Base-by-base conservation (phyloP, 1,140 invertebrate species). In the Zaprionus nigranus region DNA sequence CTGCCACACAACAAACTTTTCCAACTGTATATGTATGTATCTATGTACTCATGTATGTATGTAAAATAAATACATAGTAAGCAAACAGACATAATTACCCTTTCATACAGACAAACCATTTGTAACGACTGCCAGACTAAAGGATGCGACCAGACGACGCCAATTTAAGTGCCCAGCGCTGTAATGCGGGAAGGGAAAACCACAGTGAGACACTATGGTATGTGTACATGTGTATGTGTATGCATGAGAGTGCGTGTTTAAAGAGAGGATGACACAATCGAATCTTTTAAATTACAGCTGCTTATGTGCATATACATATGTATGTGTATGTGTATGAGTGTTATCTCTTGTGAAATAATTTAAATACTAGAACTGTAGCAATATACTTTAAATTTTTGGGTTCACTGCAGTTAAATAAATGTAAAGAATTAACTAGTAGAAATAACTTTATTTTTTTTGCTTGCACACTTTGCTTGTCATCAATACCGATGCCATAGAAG, bases 121-220 rank as follows among this genome's bases (percentile, higher is more conserved):
- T 61, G 11, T 61, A 15, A 13, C 26, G 38, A 46, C 22, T 57
- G 46, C 51, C 69, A 73, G 68, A 71, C 49, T 60, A 76, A 64
- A 76, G 74, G 74, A 71, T 71, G 74, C 61, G 74, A 38, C 68
- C 30, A 67, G 75, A 63, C 70, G 75, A 74, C 75, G 75, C 70
- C 70, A 68, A 65, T 58, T 71, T 64, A 64, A 68, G 59, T 54
- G 66, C 30, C 12, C 57, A 76, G 74, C 62, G 51, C 12, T 51
- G 6, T 9, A 9, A 5, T 30, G 17, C 12, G 26, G 38, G 4
- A n/a, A n/a, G 4, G 2, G 34, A 36, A 34, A 34, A 11, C 30
- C 30, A 34, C 30, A 34, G 30, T 34, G 30, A 11, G 7, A 34
- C 9, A 34, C 30, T 34, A 34, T 34, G 30, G 30, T 3, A 28